Evolutionary conservation across 1,140 invertebrate genomes (phyloP), one percentile per base, ranked within the genome.

Genomic region (Heliothis virescens): DNA sequence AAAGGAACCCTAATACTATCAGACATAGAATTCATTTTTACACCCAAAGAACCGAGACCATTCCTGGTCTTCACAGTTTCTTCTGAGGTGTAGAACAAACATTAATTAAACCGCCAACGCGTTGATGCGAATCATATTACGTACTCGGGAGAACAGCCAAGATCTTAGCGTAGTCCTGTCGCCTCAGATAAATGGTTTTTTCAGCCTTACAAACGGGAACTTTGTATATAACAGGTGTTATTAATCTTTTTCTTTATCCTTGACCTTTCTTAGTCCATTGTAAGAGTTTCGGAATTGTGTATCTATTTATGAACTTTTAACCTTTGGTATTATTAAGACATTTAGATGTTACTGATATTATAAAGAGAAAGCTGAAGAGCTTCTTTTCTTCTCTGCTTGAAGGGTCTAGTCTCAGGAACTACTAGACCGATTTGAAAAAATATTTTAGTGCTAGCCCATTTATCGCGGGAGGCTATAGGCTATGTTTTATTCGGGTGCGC

Each of bases 191-290:
- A 48, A 67, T 67, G 15, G 16, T 67, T 41, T 67, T 48, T 63
- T 18, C 47, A 48, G 41, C 62, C 57, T 59, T 21, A 34, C n/a
- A 21, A 41, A 18, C 16, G 9, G 29, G n/a, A 48, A 48, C 41
- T 65, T 47, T 18, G n/a, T 65, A 47, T 48, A 65, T 48, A 18
- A 65, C 62, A 65, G 62, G 62, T 65, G n/a, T 47, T 65, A 65
- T 65, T 65, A 48, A 65, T 65, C 41, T 65, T 65, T 34, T 18
- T 48, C n/a, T 16, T 48, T 48, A 48, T 16, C 62, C 16, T 47
- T 18, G n/a, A 34, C 18, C 16, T 65, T 65, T 65, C 21, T 41
- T 16, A 16, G 62, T 48, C 15, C 34, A 57, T 9, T 63, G 2
- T 15, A 13, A 5, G 29, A 41, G 1, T 41, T n/a, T 29, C 3